A percentile compares a stretch with the other conserved stretches of the same genome.
These are phyloP conservation scores for Crotalus helleri DNA, from an alignment of 2,113 vertebrate genomes.

Conservation along the genomic window DNA sequence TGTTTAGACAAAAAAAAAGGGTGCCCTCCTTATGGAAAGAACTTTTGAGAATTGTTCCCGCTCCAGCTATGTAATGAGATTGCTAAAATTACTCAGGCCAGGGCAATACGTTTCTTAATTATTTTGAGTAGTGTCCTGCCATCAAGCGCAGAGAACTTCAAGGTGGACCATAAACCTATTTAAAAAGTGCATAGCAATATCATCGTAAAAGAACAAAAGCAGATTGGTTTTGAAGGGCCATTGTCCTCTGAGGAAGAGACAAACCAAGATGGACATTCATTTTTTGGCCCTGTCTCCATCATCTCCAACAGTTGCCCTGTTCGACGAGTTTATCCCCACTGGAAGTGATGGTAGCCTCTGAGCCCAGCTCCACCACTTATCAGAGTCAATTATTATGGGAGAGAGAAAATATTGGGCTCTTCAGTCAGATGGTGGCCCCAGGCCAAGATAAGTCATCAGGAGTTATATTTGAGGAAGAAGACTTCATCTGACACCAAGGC, in stretches of 20 bases:
- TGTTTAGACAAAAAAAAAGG: not conserved
- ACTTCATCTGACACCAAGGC: not conserved
- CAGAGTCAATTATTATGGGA: not conserved
- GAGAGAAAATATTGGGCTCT: not conserved
- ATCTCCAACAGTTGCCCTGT: not conserved
- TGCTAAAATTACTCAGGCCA: not conserved
- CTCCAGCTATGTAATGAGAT: not conserved
- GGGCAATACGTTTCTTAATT: not conserved
- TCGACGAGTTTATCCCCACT: not conserved
- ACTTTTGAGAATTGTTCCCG: not conserved
- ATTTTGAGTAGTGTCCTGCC: not conserved
- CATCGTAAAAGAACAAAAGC: not conserved
- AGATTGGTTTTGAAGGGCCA: not conserved
- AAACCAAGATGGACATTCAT: not conserved
- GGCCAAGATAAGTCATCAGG: not conserved
- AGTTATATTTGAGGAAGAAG: not conserved
- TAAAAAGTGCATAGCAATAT: not conserved
- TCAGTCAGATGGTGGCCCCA: not conserved
- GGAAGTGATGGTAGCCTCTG: not conserved
- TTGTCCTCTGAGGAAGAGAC: not conserved
- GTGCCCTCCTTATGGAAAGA: not conserved
- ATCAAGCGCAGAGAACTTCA: not conserved
- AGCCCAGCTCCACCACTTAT: not conserved
- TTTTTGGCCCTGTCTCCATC: not conserved
- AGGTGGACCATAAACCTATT: not conserved